A percentile compares a stretch with the other conserved stretches of the same genome.
Conservation (phyloP, 2,888 invertebrate species). For the Clunio marinus region DNA sequence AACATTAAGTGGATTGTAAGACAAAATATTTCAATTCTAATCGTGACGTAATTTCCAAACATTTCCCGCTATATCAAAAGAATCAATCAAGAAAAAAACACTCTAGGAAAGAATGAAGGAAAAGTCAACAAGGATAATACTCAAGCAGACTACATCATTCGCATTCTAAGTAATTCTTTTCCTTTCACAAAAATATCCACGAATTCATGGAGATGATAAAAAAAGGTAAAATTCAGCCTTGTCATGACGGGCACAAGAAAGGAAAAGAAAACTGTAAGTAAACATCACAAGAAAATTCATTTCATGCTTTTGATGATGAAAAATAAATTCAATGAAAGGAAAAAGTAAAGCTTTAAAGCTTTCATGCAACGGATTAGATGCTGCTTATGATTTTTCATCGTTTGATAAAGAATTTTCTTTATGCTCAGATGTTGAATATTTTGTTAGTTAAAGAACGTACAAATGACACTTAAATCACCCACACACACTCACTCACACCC, state of each 20-base stretch:
- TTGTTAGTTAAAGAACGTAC: slow-evolving; percentile 1
- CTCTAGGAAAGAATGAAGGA: background rate
- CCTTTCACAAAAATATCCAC: too few species aligned
- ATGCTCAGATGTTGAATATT: too few species aligned
- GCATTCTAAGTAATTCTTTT: background rate
- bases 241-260: background rate
- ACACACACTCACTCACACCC: background rate
- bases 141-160: background rate
- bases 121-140: background rate
- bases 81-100: background rate
- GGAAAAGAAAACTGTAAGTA: background rate
- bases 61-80: background rate
- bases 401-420: too few species aligned
- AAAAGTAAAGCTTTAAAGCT: background rate
- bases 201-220: too few species aligned
- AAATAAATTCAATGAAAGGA: background rate
- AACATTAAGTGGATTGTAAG: too few species aligned
- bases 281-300: background rate
- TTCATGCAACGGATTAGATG: slow-evolving; percentile 4
- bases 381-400: background rate
- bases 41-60: background rate
- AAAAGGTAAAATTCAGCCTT: too few species aligned
- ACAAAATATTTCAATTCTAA: too few species aligned
- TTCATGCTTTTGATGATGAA: slow-evolving; percentile 3
- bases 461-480: background rate